Evolutionary conservation across 1,140 invertebrate genomes (phyloP), one percentile per base, ranked within the genome.

Genomic region (Sycophila sp.): DNA sequence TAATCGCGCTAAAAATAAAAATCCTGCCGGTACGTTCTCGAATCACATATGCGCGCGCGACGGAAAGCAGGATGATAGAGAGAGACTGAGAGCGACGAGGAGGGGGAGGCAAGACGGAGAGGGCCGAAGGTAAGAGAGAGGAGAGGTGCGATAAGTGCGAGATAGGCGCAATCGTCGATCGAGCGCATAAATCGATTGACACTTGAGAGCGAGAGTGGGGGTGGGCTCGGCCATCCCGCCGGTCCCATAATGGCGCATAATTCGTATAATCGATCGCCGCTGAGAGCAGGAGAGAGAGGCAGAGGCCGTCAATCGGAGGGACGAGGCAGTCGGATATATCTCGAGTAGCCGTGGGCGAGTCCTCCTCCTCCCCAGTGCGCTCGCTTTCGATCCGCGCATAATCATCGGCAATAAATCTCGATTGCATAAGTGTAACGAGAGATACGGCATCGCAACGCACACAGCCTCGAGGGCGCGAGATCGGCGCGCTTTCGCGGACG

Each of bases 381-480:
- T 22, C 42, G 15, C 47, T 73, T 81, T 83, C 80, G 81, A 79
- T 81, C 79, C 22, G 59, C 78, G 78, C 79, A 83, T 82, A 81
- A 83, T 82, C 81, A 81, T 78, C 77, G 78, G 80, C 83, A 86
- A 86, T 85, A 86, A 85, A 86, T 86, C 85, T 85, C 78, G 77
- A 82, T 86, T 86, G 85, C 85, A 85, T 86, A 86, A 86, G 83
- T 85, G 83, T 85, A 85, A 85, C 82, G 80, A 85, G 83, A 85
- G 85, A 86, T 86, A 85, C 72, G 77, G 76, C 80, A 85, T 86
- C 85, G 83, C 80, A 85, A 84, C 83, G 82, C 82, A 85, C 76
- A 86, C 81, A 85, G 82, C 83, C 83, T 80, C 63, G 63, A 66
- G 69, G 76, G 74, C 82, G 82, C n/a, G n/a, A 47, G 19, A 75